Evolutionary conservation across 2,113 vertebrate genomes (phyloP), one percentile per base, ranked within the genome.

Genomic region (Dasyurus viverrinus): DNA sequence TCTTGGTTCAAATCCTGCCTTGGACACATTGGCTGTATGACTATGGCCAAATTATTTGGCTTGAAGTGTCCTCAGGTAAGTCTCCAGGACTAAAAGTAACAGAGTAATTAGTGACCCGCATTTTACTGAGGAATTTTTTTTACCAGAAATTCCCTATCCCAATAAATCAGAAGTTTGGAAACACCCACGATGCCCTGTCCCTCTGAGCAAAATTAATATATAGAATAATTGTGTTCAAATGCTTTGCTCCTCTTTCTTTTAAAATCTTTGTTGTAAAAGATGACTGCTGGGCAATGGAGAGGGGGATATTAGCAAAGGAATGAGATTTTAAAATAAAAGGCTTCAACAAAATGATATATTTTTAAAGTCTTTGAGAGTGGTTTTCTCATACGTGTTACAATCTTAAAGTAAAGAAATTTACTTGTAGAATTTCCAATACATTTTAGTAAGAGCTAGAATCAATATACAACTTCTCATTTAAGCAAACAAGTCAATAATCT

Each of bases 391-490:
- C 2, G 27, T n/a, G 1, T 22, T 23, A 84, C n/a, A 76, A 76
- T 54, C 95, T 54, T 6, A 42, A 96, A 60, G 54, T 0, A 9
- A n/a, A n/a, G 24, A 11, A 9, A 26, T 48, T 8, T 50, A n/a
- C 36, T 46, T 30, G 89, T 91, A 47, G 42, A 76, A 55, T 91
- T 11, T 36, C 4, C 46, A 26, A 48, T 24, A 46, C 94, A 92
- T 54, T 90, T 94, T 92, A 90, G 42, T 53, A 25, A 46, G 97
- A 57, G 42, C 90, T 22, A 30, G 93, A 90, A 96, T 52, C 27
- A 91, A 96, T 91, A 54, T 89, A 84, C 57, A 89, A 55, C 19
- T 47, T 92, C 91, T 84, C n/a, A 23, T 84, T 42, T 84, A 84
- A 84, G 68, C n/a, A 76, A 76, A 76, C 60, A 42, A 42, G 68